A percentile compares a stretch with the other conserved stretches of the same genome.
Conservation (phyloP, 2,113 vertebrate genomes). For the Myiagra hebetior region DNA sequence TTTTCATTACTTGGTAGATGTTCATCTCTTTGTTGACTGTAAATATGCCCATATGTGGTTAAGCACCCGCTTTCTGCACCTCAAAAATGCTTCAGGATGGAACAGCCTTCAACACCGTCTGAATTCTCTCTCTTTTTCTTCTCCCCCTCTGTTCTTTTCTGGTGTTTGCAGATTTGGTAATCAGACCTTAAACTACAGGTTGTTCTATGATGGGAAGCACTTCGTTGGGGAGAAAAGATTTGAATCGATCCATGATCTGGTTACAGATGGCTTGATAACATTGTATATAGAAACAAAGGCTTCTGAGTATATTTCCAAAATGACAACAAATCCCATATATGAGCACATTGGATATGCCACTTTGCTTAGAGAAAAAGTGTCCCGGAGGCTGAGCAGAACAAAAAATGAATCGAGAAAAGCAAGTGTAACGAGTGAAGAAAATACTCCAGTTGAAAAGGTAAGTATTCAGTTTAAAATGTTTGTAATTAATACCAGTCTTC, state of each 20-base stretch:
- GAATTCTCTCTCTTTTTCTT: not conserved
- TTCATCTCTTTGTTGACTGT: not conserved
- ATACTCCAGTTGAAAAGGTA: conserved; percentile 82
- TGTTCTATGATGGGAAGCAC: conserved; percentile 97
- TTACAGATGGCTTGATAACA: conserved; percentile 96
- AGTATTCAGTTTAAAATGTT: conserved; percentile 24
- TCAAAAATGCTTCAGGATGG: not conserved
- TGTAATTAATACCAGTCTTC: not conserved
- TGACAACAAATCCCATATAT: conserved; percentile 98
- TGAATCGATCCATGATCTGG: conserved; percentile 94
- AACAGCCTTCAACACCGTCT: not conserved
- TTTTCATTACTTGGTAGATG: not conserved
- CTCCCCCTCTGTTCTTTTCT: not conserved
- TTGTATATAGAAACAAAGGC: conserved; percentile 97
- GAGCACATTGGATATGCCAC: conserved; percentile 93
- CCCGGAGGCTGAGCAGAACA: conserved; percentile 82
- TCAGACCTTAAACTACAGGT: conserved; percentile 94
- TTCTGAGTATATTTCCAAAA: conserved; percentile 96
- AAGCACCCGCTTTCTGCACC: not conserved
- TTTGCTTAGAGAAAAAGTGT: conserved; percentile 90
- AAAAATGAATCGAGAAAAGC: conserved; percentile 84
- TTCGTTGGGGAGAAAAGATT: conserved; percentile 98
- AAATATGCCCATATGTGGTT: not conserved
- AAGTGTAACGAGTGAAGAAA: conserved; percentile 84
- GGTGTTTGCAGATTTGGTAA: conserved; percentile 83